These are phyloP conservation scores for Engraulis encrasicolus DNA, from an alignment of 2,113 vertebrate species.

Conservation along the genomic window DNA sequence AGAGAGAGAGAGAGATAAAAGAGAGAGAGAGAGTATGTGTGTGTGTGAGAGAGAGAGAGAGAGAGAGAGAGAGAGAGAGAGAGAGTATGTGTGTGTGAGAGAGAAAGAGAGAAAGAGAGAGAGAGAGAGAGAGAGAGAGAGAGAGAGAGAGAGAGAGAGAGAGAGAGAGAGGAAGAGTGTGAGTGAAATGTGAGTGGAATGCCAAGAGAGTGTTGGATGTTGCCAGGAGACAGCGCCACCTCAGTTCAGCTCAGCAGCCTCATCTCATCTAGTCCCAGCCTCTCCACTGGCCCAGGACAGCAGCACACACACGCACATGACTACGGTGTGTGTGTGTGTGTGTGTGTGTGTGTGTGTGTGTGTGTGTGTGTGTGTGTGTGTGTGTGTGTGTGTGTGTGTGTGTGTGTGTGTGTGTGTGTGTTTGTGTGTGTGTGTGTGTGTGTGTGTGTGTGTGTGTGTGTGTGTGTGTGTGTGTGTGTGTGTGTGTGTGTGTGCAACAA, in stretches of 20 bases:
- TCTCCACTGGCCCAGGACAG: conserved; percentile 6
- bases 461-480: not conserved
- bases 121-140: too few relatives aligned
- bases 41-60: not conserved
- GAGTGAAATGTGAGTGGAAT: not conserved
- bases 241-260: too few relatives aligned
- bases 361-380: not conserved
- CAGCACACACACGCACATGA: not conserved
- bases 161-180: not conserved
- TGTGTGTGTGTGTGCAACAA: not conserved
- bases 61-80: not conserved
- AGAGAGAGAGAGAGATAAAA: too few relatives aligned
- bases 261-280: conserved; percentile 3
- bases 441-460: not conserved
- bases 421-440: not conserved
- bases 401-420: not conserved
- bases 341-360: not conserved
- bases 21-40: not conserved
- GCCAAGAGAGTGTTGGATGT: not conserved
- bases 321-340: not conserved
- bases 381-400: not conserved
- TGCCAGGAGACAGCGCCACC: not conserved
- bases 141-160: too few relatives aligned
- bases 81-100: too few relatives aligned
- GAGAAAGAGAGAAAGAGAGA: not conserved